A percentile compares a stretch with the other conserved stretches of the same genome.
Conservation (phyloP, 2,113 vertebrate genomes). For the Myiozetetes cayanensis region DNA sequence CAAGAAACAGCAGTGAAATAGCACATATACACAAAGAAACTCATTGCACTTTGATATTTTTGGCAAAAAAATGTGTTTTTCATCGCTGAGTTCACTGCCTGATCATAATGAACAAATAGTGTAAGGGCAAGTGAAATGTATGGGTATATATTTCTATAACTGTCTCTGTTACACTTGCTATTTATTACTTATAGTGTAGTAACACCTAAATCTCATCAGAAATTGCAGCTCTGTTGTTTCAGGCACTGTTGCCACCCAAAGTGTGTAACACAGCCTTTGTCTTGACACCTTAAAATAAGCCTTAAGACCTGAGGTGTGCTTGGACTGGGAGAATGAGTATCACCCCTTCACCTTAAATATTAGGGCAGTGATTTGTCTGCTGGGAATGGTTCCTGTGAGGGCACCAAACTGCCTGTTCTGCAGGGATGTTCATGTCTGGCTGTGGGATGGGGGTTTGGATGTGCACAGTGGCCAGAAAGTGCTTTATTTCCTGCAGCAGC, state of each 20-base stretch:
- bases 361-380: not conserved
- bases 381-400: not conserved
- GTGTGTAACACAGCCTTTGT: not conserved
- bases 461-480: not conserved
- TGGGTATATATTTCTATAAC: not conserved
- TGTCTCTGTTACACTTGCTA: not conserved
- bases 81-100: not conserved
- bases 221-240: not conserved
- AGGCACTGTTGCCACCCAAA: not conserved
- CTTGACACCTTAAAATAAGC: not conserved
- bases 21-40: not conserved
- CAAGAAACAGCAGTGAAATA: not conserved
- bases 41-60: not conserved
- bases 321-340: not conserved
- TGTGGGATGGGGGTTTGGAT: not conserved
- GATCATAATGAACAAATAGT: not conserved
- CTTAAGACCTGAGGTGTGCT: not conserved
- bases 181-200: not conserved
- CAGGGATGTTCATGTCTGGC: not conserved
- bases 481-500: fast-evolving
- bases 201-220: not conserved
- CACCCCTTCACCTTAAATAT: not conserved
- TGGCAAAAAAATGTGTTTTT: not conserved
- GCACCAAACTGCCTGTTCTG: not conserved
- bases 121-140: not conserved